Evolutionary conservation across 2,113 vertebrate genomes (phyloP).

Genomic region (Lepisosteus osseus): DNA sequence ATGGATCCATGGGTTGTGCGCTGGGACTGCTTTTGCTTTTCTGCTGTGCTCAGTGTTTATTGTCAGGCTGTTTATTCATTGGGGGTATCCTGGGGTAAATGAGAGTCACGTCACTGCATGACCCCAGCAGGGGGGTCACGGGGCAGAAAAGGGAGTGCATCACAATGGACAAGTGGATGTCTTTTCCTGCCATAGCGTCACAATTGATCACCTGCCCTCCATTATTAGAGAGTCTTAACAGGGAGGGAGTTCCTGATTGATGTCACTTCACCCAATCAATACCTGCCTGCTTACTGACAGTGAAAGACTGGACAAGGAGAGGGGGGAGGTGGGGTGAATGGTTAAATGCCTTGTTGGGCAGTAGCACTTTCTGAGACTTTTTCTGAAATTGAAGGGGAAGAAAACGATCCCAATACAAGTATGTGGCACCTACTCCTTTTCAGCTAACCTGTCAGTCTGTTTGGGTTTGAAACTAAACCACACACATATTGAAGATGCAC

Average conservation of each 20-base stretch:
- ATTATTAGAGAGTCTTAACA: not conserved
- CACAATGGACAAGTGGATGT: not conserved
- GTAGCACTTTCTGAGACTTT: not conserved
- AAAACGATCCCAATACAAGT: no score
- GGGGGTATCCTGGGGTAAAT: no score
- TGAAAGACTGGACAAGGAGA: slow-evolving; percentile 11
- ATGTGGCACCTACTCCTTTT: no score
- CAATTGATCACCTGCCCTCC: slow-evolving; percentile 17
- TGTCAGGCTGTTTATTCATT: no score
- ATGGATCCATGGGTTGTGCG: no score
- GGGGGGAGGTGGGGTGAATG: not conserved
- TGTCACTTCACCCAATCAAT: slow-evolving; percentile 20
- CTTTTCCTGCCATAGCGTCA: slow-evolving; percentile 9
- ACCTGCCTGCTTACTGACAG: slow-evolving; percentile 6
- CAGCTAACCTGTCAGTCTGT: no score
- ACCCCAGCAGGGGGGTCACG: not conserved
- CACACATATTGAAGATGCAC: no score
- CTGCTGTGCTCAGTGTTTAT: no score
- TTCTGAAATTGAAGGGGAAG: not conserved
- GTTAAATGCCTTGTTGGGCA: not conserved
- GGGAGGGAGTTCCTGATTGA: slow-evolving; percentile 3
- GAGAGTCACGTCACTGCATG: no score
- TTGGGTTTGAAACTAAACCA: no score
- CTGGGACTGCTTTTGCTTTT: no score
- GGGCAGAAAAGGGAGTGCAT: not conserved